These are phyloP conservation scores for Otis tarda DNA, from an alignment of 2,113 vertebrate genomes.

Conservation along the genomic window DNA sequence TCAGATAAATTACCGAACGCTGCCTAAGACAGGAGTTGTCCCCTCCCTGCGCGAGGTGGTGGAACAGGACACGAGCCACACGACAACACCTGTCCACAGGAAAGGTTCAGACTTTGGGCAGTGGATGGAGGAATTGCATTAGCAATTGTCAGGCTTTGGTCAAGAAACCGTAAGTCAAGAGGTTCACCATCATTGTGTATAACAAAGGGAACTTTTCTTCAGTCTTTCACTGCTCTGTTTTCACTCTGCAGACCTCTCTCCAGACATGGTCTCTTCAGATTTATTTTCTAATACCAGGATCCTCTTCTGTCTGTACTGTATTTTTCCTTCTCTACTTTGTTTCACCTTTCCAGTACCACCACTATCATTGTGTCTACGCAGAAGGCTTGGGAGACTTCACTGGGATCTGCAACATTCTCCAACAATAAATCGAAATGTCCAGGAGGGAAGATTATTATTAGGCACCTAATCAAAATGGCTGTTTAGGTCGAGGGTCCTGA, in stretches of 20 bases:
- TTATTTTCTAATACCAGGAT: neutral
- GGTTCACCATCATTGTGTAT: neutral
- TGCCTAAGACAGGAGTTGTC: neutral
- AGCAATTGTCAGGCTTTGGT: neutral
- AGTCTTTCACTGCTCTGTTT: neutral
- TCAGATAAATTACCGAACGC: fast-evolving
- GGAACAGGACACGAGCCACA: neutral
- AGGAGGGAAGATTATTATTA: neutral
- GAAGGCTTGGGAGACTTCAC: neutral
- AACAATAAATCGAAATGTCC: neutral
- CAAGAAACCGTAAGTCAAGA: neutral
- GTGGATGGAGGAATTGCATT: neutral
- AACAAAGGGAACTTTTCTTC: neutral
- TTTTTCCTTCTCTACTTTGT: neutral
- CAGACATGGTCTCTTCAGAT: neutral
- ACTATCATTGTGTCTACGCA: fast-evolving
- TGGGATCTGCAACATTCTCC: neutral
- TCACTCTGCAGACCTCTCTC: neutral
- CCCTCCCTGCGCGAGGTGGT: neutral
- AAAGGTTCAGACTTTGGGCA: fast-evolving
- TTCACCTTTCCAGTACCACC: neutral
- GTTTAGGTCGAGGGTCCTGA: neutral
- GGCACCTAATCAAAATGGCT: neutral
- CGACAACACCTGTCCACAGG: neutral
- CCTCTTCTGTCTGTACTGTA: neutral